Base-by-base conservation (phyloP, 2,113 vertebrate genomes). In the cattle (Bos taurus) region DNA sequence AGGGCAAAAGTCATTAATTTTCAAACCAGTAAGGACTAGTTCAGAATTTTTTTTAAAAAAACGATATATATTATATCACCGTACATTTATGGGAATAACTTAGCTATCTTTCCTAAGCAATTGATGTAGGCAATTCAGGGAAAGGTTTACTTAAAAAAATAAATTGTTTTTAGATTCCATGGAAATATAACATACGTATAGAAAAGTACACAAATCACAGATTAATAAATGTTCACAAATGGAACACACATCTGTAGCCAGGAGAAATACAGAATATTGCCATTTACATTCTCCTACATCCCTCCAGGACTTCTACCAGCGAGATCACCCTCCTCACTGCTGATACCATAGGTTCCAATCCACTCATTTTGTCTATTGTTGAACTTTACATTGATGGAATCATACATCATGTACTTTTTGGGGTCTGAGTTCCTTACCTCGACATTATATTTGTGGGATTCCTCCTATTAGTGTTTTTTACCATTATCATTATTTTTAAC, bases 1-100 rank as follows among this genome's bases (percentile, higher is more conserved):
- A 95, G 57, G 62, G 26, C 15, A 78, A 94, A 94, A 71, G 23
- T 71, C 54, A 93, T 93, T 97, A 52, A 67, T 83, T 91, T 95
- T 92, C 80, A 95, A 93, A 64, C 56, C 15, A 93, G 67, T 93
- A 64, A 78, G 11, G 23, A 83, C 36, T 78, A 67, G 90, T 46
- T 83, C 80, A 57, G 43, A 86, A 84, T 56, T 86, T 21, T 5
- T 56, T 82, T 16, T 3, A 28, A 28, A 54, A 54, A 54, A 64
- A n/a, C 21, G 16, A 25, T 48, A 40, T 30, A 19, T 82, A 33
- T 77, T 71, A 52, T 8, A 74, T 81, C 36, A 67, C 59, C 83
- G 54, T 9, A 26, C 52, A 56, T 80, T 71, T 89, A 74, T 50
- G 12, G 13, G n/a, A 87, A 64, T 40, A 43, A 30, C 56, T 28